phyloP scores from a whole-genome alignment of 2,113 vertebrate genomes.

The Apodemus sylvaticus region DNA sequence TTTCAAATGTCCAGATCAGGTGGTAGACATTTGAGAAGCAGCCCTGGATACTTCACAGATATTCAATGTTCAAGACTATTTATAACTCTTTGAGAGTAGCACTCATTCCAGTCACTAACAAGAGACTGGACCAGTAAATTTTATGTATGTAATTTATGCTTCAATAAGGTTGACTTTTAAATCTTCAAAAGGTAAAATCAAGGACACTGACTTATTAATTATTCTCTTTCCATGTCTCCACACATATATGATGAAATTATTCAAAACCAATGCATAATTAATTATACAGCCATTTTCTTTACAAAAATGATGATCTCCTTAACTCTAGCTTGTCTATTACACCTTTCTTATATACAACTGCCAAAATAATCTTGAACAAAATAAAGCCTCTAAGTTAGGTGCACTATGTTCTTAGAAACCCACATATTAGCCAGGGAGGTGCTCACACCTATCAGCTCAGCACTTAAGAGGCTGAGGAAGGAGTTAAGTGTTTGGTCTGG shows the following conservation, averaged over 20 bases:
- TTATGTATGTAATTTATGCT: background rate
- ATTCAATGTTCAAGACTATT: background rate
- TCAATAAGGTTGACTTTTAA: background rate
- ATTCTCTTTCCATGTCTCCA: background rate
- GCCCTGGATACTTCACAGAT: background rate
- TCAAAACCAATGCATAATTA: background rate
- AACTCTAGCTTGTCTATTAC: background rate
- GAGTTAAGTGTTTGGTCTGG: background rate
- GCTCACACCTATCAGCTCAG: background rate
- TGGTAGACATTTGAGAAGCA: background rate
- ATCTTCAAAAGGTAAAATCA: constrained; percentile 27
- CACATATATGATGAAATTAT: background rate
- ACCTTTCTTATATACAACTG: background rate
- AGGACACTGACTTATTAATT: background rate
- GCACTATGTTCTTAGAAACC: background rate
- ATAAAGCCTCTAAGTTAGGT: background rate
- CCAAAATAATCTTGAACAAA: constrained; percentile 23
- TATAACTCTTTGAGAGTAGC: background rate
- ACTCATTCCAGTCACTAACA: background rate
- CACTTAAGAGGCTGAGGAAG: background rate
- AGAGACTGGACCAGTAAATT: background rate
- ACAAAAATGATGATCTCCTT: background rate
- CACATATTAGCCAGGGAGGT: background rate
- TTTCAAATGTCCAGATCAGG: background rate
- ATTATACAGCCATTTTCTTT: background rate